Conservation (phyloP, 2,888 invertebrate genomes). For the Dicranocentrus wangi region DNA sequence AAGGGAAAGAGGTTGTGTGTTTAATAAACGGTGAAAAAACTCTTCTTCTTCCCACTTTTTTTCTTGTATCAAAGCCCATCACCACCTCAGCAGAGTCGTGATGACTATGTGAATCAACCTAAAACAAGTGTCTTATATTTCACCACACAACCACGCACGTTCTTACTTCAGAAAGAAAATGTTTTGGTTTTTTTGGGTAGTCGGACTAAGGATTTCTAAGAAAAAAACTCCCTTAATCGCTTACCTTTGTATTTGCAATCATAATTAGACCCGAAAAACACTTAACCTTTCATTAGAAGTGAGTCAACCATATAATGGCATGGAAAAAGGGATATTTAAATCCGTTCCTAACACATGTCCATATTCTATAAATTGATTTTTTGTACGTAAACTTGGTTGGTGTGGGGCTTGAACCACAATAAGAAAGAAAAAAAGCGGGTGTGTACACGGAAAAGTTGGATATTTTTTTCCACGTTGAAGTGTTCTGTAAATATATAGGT, state of each 20-base stretch:
- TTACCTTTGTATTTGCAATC: conserved; percentile 29
- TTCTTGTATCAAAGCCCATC: too few relatives aligned
- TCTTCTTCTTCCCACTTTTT: neutral
- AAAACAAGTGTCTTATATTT: too few relatives aligned
- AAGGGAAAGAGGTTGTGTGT: neutral
- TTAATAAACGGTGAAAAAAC: conserved; percentile 8
- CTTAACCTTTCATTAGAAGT: conserved; percentile 55
- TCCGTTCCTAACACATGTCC: too few relatives aligned
- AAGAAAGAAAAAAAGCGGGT: too few relatives aligned
- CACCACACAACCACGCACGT: too few relatives aligned
- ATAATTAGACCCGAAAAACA: conserved; percentile 41
- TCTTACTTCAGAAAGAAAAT: too few relatives aligned
- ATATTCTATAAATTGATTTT: conserved; percentile 54
- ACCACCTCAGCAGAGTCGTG: neutral
- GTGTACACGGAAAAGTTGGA: neutral
- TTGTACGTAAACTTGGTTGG: neutral
- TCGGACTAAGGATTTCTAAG: neutral
- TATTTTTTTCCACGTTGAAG: neutral
- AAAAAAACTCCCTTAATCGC: conserved; percentile 9
- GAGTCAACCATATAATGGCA: conserved; percentile 40
- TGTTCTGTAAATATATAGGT: conserved; percentile 14
- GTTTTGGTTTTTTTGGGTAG: too few relatives aligned
- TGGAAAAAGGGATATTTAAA: neutral
- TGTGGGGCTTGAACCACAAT: too few relatives aligned
- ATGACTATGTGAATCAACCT: too few relatives aligned